Evolutionary conservation across 2,113 vertebrate species (phyloP).

Genomic region (Eclectus roratus): DNA sequence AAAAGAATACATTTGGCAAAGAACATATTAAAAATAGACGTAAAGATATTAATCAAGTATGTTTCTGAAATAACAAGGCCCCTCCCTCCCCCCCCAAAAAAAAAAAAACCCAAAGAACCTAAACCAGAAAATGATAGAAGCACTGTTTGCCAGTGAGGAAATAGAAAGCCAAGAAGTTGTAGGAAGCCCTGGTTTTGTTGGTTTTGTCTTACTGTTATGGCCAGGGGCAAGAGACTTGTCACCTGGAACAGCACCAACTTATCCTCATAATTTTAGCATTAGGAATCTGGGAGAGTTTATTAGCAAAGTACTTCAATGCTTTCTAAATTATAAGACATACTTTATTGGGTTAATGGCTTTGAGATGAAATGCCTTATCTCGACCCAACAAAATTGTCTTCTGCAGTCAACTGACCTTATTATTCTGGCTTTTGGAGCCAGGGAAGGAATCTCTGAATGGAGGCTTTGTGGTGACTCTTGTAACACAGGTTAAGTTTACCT

Average conservation of each 20-base stretch:
- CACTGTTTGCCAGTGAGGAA: neutral
- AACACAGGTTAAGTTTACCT: constrained; percentile 4
- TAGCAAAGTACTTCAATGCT: neutral
- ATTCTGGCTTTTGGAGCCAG: neutral
- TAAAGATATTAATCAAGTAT: no score
- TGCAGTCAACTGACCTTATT: neutral
- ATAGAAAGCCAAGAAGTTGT: neutral
- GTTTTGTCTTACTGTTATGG: neutral
- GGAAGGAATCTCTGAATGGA: neutral
- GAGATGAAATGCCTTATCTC: neutral
- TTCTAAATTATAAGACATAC: neutral
- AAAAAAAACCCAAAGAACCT: no score
- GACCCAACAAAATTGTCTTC: neutral
- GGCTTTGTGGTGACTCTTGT: constrained; percentile 20
- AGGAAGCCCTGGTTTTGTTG: neutral
- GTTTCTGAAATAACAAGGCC: no score
- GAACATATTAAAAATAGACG: no score
- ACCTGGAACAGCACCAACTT: neutral
- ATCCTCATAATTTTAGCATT: neutral
- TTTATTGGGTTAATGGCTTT: constrained; percentile 1
- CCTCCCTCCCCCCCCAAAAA: accelerated
- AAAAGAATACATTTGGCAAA: no score
- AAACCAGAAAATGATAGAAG: neutral
- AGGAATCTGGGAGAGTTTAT: neutral
- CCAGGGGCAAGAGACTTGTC: neutral